Percentiles rank a stretch among this genome's conserved stretches.
Conservation (phyloP, 2,797 vertebrate species). For the Rhadinocentrus ornatus region DNA sequence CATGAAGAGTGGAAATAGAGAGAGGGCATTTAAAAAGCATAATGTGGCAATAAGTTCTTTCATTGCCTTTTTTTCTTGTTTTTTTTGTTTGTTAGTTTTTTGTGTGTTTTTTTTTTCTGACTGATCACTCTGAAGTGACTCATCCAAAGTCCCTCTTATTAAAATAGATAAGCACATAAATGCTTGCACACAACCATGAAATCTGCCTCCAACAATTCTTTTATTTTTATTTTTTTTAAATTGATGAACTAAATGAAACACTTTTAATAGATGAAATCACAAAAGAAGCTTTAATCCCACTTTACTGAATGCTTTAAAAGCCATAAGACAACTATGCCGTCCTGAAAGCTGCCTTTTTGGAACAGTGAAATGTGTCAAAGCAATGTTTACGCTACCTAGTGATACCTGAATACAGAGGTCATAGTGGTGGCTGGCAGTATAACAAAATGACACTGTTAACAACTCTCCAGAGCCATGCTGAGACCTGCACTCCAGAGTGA, state of each 20-base stretch:
- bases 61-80: slow-evolving; percentile 43
- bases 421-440: slow-evolving; percentile 40
- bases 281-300: slow-evolving; percentile 69
- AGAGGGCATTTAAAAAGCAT: slow-evolving; percentile 71
- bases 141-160: slow-evolving; percentile 52
- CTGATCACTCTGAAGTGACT: slow-evolving; percentile 68
- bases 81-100: background rate
- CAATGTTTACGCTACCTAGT: slow-evolving; percentile 70
- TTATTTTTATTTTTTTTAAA: slow-evolving; percentile 23
- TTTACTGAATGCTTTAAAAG: slow-evolving; percentile 64
- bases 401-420: slow-evolving; percentile 69
- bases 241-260: slow-evolving; percentile 67
- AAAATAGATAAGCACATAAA: slow-evolving; percentile 57
- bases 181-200: slow-evolving; percentile 52
- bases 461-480: slow-evolving; percentile 33
- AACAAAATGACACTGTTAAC: slow-evolving; percentile 74
- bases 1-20: slow-evolving; percentile 50
- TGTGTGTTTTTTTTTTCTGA: slow-evolving; percentile 21
- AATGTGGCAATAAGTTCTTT: slow-evolving; percentile 78
- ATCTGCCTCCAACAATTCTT: slow-evolving; percentile 35
- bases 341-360: slow-evolving; percentile 44
- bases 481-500: slow-evolving; percentile 50
- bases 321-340: slow-evolving; percentile 71
- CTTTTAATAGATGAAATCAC: slow-evolving; percentile 63
- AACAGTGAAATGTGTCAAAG: slow-evolving; percentile 70